These are phyloP conservation scores for Uria lomvia DNA, from an alignment of 2,113 vertebrate species.

Conservation along the genomic window DNA sequence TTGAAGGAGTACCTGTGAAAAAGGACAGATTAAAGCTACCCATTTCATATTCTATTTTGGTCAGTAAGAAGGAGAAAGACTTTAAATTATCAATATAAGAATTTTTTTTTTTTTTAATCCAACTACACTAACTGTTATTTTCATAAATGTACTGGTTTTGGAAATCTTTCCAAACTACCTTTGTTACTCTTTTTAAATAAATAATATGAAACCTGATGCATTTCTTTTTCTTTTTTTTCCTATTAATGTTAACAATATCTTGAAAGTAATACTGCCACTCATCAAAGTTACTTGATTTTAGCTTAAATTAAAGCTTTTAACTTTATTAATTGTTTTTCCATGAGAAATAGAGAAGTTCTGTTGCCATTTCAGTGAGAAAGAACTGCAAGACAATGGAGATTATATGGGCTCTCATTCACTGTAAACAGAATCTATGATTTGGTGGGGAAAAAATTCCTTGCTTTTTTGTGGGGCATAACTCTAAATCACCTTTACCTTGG, in stretches of 20 bases:
- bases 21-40: not conserved
- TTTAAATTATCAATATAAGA: not conserved
- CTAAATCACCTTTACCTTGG: not conserved
- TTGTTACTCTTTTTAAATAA: not conserved
- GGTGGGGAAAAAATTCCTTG: not conserved
- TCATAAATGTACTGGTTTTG: not conserved
- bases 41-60: not conserved
- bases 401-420: not conserved
- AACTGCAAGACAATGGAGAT: not conserved
- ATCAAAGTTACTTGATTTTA: not conserved
- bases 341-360: not conserved
- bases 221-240: not conserved
- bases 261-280: not conserved
- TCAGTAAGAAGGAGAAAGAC: not conserved
- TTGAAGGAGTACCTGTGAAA: not conserved
- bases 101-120: not conserved
- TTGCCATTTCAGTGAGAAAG: not conserved
- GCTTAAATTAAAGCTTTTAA: not conserved
- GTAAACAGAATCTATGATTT: not conserved
- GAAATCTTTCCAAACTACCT: not conserved
- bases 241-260: not conserved
- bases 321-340: not conserved
- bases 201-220: fast-evolving
- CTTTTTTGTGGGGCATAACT: not conserved
- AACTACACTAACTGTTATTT: not conserved